phyloP scores from a whole-genome alignment of 1,140 invertebrate genomes.

The Carcinoscorpius rotundicauda region DNA sequence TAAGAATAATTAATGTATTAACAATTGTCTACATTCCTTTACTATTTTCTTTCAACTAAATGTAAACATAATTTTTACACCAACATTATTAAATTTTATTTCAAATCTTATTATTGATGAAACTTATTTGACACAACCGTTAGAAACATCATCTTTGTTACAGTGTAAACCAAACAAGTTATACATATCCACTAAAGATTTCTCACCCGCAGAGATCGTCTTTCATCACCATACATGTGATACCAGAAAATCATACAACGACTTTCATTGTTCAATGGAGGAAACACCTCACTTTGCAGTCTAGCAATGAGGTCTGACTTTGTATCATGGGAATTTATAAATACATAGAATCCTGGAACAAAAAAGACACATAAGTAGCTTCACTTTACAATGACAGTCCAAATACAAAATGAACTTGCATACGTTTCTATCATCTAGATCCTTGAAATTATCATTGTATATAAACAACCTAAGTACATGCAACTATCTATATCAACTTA shows the following conservation, averaged over 20 bases:
- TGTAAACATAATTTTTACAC: not conserved
- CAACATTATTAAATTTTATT: not conserved
- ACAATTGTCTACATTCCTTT: too few relatives aligned
- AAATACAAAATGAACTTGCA: not conserved
- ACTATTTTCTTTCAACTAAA: not conserved
- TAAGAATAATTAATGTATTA: too few relatives aligned
- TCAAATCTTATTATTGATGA: not conserved
- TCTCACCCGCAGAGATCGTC: slow-evolving; percentile 8
- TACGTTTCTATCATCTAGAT: not conserved
- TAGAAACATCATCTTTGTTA: not conserved
- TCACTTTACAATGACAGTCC: not conserved
- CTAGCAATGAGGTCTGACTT: slow-evolving; percentile 1
- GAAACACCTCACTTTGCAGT: slow-evolving; percentile 14
- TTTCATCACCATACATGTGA: slow-evolving; percentile 7
- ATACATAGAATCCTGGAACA: slow-evolving; percentile 13
- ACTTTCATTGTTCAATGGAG: not conserved
- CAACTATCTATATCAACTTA: not conserved
- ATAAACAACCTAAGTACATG: not conserved
- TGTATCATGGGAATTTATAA: slow-evolving; percentile 11
- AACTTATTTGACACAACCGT: not conserved
- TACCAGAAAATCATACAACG: slow-evolving; percentile 10
- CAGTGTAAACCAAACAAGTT: not conserved
- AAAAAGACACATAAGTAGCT: not conserved
- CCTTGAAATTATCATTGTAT: not conserved
- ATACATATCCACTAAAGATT: slow-evolving; percentile 2